These are phyloP conservation scores for Onychostoma macrolepis DNA, from an alignment of 2,113 vertebrate genomes.

Conservation along the genomic window DNA sequence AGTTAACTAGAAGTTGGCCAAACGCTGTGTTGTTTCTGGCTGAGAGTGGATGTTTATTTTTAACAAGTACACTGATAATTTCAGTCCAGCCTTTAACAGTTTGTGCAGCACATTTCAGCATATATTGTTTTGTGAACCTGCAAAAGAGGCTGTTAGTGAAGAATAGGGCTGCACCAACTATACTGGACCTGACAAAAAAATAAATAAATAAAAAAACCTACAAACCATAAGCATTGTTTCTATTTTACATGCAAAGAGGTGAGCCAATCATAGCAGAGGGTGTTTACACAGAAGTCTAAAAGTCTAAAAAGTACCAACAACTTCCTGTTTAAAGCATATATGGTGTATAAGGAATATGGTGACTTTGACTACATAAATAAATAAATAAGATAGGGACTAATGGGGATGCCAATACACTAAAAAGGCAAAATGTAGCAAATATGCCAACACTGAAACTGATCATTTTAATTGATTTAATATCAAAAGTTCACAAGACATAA, in stretches of 20 bases:
- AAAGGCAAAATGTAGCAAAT: background rate
- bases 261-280: background rate
- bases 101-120: slow-evolving; percentile 4
- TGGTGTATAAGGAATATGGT: too few species aligned
- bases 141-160: background rate
- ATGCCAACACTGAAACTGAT: background rate
- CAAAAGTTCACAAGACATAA: background rate
- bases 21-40: background rate
- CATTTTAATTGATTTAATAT: background rate
- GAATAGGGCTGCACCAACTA: background rate
- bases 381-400: too few species aligned
- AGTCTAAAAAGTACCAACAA: background rate
- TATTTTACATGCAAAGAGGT: background rate
- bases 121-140: slow-evolving; percentile 5
- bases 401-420: background rate
- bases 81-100: background rate
- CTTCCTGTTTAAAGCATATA: background rate
- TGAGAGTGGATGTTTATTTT: background rate
- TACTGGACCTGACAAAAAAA: background rate
- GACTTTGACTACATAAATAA: background rate
- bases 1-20: background rate
- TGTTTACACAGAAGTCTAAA: background rate
- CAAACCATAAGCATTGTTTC: background rate
- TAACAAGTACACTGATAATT: slow-evolving; percentile 1
- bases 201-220: too few species aligned